Evolutionary conservation across 2,888 invertebrate species (phyloP), one percentile per base, ranked within the genome.

Genomic region (Coleophora flavipennella): DNA sequence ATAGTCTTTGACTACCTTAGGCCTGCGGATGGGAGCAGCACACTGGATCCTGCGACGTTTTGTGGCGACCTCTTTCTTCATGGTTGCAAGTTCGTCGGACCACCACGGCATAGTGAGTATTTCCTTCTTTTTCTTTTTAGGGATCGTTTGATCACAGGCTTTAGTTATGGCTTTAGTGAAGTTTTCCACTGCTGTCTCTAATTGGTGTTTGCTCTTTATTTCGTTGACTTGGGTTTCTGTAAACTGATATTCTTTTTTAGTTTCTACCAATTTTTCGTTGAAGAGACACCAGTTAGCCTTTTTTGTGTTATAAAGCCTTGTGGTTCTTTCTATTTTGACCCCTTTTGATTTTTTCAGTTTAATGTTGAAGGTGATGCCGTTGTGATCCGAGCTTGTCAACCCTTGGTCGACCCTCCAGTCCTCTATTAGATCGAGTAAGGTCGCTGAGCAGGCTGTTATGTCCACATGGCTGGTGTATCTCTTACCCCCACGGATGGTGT

Each of bases 361-460:
- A n/a, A 4, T 29, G 29, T 29, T 10, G 10, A 29, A 29, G 1
- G 10, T 1, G 7, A 29, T 29, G 29, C 29, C 10, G 11, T 29
- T 29, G 29, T 29, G 29, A 10, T 29, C 29, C 29, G 29, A 29
- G 29, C 29, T 29, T 10, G 29, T 29, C 2, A 29, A 4, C 4
- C n/a, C n/a, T n/a, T n/a, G n/a, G n/a, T n/a, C n/a, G n/a, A n/a
- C n/a, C n/a, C n/a, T 11, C 29, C 3, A 2, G 2, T 29, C 4
- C 0, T 45, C 46, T 0, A 53, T 31, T 8, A 37, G 2, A 8
- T 28, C 35, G 1, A 52, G 31, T 2, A 52, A 1, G 0, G 43
- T 41, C 1, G 8, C 3, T 0, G 52, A 39, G 36, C 56, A 55
- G 0, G 49, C 50, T 6, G 57, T 57, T 0, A 59, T 26, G 32